phyloP scores from a whole-genome alignment of 2,888 invertebrate species.

The Metacarcinus magister region DNA sequence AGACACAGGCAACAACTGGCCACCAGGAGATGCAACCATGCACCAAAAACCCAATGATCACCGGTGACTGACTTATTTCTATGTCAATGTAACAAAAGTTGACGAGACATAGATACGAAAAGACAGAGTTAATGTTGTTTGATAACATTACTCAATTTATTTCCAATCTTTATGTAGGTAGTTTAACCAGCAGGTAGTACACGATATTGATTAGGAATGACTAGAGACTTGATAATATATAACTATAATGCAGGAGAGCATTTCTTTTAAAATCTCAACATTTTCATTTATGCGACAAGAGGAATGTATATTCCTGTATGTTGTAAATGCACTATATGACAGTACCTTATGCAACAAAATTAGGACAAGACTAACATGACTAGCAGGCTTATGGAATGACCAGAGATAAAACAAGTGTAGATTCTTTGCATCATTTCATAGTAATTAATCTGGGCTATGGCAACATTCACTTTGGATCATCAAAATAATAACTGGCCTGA shows the following conservation, averaged over 20 bases:
- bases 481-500: conserved; percentile 80
- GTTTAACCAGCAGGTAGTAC: conserved; percentile 78
- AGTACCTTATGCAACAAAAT: conserved; percentile 80
- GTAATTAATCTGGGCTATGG: conserved; percentile 79
- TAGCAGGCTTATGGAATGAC: conserved; percentile 81
- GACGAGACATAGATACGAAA: conserved; percentile 69
- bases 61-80: conserved; percentile 65
- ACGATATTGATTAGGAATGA: conserved; percentile 81
- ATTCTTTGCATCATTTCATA: conserved; percentile 76
- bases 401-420: conserved; percentile 78
- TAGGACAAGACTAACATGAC: conserved; percentile 80
- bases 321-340: conserved; percentile 80
- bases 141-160: conserved; percentile 77
- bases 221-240: conserved; percentile 79
- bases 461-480: conserved; percentile 79
- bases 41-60: conserved; percentile 51
- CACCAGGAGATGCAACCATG: conserved; percentile 26
- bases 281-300: conserved; percentile 81
- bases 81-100: conserved; percentile 66
- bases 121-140: conserved; percentile 73
- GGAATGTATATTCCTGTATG: conserved; percentile 79
- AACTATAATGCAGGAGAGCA: conserved; percentile 78
- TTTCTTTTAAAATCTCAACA: conserved; percentile 79
- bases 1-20: background rate
- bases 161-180: conserved; percentile 76